These are phyloP conservation scores for Galemys pyrenaicus DNA, from an alignment of 2,113 vertebrate species.

Conservation along the genomic window DNA sequence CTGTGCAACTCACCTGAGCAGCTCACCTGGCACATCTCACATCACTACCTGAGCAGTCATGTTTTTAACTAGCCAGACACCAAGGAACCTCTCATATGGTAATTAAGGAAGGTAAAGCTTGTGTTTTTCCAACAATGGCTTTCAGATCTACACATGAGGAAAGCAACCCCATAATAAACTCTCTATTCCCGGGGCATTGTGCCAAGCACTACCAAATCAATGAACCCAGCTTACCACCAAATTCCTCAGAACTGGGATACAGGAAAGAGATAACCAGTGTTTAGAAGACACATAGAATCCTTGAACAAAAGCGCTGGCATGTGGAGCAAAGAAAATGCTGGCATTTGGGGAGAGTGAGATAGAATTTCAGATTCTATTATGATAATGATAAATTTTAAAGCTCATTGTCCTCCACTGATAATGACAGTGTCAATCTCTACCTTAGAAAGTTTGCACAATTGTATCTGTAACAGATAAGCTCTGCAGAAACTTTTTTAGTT, in stretches of 20 bases:
- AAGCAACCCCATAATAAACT: not conserved
- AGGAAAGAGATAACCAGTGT: not conserved
- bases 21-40: rapidly evolving
- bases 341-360: not conserved
- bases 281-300: not conserved
- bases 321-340: not conserved
- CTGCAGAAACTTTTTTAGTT: not conserved
- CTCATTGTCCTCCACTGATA: no score
- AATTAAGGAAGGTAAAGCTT: not conserved
- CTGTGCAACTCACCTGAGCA: not conserved
- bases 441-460: not conserved
- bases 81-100: not conserved
- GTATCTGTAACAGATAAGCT: not conserved
- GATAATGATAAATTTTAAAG: not conserved
- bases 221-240: not conserved
- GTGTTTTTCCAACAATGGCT: not conserved
- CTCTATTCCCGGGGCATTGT: not conserved
- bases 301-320: not conserved
- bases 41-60: not conserved
- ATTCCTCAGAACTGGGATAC: not conserved
- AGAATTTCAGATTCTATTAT: not conserved
- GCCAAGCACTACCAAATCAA: not conserved
- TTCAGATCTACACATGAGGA: not conserved
- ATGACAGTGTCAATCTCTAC: not conserved
- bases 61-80: not conserved